Percentiles rank a stretch among this genome's conserved stretches.
Conservation (phyloP, 2,797 vertebrate genomes). For the Rhynchotus rufescens region DNA sequence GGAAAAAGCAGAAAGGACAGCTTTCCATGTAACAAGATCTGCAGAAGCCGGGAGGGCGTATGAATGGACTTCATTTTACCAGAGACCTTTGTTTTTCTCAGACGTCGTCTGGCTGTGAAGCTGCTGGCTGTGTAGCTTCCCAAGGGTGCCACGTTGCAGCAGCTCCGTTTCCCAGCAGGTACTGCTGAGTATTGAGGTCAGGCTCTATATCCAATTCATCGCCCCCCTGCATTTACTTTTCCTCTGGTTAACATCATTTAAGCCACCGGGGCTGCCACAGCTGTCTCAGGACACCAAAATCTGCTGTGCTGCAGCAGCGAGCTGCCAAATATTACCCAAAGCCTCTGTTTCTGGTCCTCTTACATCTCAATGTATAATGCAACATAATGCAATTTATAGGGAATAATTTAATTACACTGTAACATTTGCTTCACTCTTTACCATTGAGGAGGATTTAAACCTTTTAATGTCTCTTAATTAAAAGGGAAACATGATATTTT, state of each 20-base stretch:
- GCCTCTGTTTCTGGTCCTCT: background rate
- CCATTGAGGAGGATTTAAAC: conserved; percentile 34
- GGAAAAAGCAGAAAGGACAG: background rate
- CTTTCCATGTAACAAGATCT: conserved; percentile 4
- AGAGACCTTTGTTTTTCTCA: background rate
- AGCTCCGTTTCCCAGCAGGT: background rate
- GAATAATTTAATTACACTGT: conserved; percentile 27
- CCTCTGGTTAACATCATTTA: background rate
- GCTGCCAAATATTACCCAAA: background rate
- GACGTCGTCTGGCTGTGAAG: background rate
- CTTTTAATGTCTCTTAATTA: conserved; percentile 53
- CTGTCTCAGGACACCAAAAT: background rate
- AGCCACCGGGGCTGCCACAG: background rate
- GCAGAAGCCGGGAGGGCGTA: background rate
- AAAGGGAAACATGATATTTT: conserved; percentile 27
- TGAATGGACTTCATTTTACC: background rate
- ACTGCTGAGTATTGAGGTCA: background rate
- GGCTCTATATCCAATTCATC: background rate
- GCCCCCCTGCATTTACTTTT: background rate
- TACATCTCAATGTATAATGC: background rate
- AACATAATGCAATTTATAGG: conserved; percentile 15
- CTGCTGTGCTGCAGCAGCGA: background rate
- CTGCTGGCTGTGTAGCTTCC: background rate
- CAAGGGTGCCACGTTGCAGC: background rate
- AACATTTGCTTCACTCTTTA: conserved; percentile 53